These are phyloP conservation scores for Papilio demoleus DNA, from an alignment of 2,888 invertebrate species.

Conservation along the genomic window DNA sequence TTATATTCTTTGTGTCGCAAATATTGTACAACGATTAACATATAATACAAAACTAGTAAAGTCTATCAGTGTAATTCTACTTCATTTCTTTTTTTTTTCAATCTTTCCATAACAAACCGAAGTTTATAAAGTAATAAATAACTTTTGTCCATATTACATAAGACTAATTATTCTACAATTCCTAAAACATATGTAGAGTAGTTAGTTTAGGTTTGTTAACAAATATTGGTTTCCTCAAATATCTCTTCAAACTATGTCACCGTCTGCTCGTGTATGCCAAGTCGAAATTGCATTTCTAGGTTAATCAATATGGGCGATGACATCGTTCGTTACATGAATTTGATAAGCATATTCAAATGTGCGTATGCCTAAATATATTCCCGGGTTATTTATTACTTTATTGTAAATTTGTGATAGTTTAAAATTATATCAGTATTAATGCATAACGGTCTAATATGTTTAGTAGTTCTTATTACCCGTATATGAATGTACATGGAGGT, in stretches of 20 bases:
- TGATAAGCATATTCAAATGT: neutral
- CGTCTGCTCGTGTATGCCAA: slow-evolving; percentile 2
- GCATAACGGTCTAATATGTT: no score
- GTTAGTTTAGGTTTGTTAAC: neutral
- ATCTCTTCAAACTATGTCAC: slow-evolving; percentile 32
- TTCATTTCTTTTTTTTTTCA: neutral
- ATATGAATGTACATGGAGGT: neutral
- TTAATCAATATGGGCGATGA: slow-evolving; percentile 21
- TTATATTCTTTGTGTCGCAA: neutral
- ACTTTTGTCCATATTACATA: neutral
- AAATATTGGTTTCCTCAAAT: slow-evolving; percentile 23
- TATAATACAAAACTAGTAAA: no score
- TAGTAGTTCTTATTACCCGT: neutral
- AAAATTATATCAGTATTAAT: no score
- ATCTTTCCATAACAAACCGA: neutral
- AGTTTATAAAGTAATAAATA: neutral
- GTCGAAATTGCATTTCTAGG: slow-evolving; percentile 25
- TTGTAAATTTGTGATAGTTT: neutral
- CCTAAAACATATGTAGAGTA: neutral
- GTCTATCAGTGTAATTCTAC: no score
- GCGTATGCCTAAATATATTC: neutral
- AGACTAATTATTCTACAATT: neutral
- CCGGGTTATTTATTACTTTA: neutral
- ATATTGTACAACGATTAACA: neutral
- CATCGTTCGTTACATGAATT: neutral